Evolutionary conservation across 2,888 invertebrate genomes (phyloP).

Genomic region (Ochropleura plecta): DNA sequence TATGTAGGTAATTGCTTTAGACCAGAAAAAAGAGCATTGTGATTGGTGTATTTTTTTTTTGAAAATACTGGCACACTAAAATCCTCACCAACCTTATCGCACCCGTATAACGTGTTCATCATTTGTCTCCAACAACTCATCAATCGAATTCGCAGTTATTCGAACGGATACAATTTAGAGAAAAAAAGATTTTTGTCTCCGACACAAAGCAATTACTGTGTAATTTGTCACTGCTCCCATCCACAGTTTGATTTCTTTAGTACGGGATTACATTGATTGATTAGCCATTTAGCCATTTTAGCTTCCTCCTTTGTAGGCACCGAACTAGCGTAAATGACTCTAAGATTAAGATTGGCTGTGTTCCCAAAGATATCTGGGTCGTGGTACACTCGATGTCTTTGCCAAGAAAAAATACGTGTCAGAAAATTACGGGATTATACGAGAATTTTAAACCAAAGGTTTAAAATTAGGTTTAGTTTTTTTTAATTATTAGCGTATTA

Average conservation of each 20-base stretch:
- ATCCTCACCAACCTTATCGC: slow-evolving; percentile 72
- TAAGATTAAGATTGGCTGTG: slow-evolving; percentile 67
- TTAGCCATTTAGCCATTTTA: slow-evolving; percentile 74
- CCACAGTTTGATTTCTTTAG: slow-evolving; percentile 84
- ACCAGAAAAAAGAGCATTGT: too few species aligned
- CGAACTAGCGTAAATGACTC: slow-evolving; percentile 65
- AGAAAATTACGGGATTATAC: slow-evolving; percentile 44
- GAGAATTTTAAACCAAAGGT: slow-evolving; percentile 42
- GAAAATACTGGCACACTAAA: slow-evolving; percentile 2
- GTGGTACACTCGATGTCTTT: slow-evolving; percentile 44
- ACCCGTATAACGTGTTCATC: slow-evolving; percentile 77
- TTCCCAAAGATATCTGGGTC: slow-evolving; percentile 66
- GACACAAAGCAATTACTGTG: slow-evolving; percentile 85
- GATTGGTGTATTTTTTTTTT: too few species aligned
- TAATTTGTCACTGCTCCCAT: slow-evolving; percentile 86
- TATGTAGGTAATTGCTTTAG: too few species aligned
- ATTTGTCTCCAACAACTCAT: slow-evolving; percentile 83
- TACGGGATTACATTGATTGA: slow-evolving; percentile 83
- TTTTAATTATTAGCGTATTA: not conserved
- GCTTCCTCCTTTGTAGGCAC: slow-evolving; percentile 58
- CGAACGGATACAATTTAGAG: slow-evolving; percentile 79
- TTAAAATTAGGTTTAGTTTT: not conserved
- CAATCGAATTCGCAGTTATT: slow-evolving; percentile 84
- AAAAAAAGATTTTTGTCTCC: slow-evolving; percentile 79
- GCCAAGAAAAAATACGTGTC: slow-evolving; percentile 65